These are phyloP conservation scores for Hydraecia micacea DNA, from an alignment of 2,888 invertebrate species.

Conservation along the genomic window DNA sequence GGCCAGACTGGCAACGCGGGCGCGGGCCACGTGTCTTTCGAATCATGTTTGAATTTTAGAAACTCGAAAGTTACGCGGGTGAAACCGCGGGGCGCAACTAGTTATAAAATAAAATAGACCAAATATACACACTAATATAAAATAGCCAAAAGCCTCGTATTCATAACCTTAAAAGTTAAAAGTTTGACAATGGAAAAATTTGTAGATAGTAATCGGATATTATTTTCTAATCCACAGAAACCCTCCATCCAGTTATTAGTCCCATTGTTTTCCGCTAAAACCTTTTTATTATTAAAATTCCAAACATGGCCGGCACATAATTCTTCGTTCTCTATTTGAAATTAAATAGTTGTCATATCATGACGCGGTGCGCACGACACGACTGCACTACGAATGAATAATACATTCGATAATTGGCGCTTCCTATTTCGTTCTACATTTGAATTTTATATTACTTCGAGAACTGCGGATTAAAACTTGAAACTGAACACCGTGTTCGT, in stretches of 20 bases:
- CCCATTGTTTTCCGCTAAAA: conserved; percentile 4
- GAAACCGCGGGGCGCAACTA: too few species aligned
- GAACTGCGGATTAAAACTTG: conserved; percentile 37
- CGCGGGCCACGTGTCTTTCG: too few species aligned
- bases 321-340: conserved; percentile 51
- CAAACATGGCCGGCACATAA: conserved; percentile 15
- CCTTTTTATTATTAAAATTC: conserved; percentile 28
- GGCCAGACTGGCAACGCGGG: too few species aligned
- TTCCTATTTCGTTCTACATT: conserved; percentile 59
- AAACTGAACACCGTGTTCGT: conserved; percentile 26
- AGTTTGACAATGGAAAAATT: neutral
- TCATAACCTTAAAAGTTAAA: neutral
- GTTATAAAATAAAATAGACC: too few species aligned
- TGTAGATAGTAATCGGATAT: neutral
- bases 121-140: neutral
- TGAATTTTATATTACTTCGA: conserved; percentile 58
- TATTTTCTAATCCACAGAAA: neutral
- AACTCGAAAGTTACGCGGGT: too few species aligned
- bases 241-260: neutral
- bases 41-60: too few species aligned
- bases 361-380: conserved; percentile 42
- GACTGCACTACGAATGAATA: conserved; percentile 58
- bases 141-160: neutral
- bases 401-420: conserved; percentile 59
- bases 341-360: conserved; percentile 61